A percentile compares a stretch with the other conserved stretches of the same genome.
Evolutionary conservation across 2,797 vertebrate genomes (phyloP).

Genomic region (Glyptemys insculpta): DNA sequence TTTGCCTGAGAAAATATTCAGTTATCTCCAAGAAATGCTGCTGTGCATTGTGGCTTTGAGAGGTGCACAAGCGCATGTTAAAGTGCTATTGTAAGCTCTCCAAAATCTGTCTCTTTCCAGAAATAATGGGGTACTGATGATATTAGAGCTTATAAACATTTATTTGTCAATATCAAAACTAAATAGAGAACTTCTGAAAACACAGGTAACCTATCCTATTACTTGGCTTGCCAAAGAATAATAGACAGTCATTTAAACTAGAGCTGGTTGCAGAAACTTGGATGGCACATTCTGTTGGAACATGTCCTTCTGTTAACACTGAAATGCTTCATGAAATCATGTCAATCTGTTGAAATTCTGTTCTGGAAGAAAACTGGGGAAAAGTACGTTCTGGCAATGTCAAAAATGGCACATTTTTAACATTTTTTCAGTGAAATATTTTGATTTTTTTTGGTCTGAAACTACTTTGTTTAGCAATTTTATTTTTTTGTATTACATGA

Average conservation of each 20-base stretch:
- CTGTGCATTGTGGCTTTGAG: background rate
- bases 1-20: constrained; percentile 34
- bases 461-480: too few species aligned
- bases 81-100: background rate
- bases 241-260: background rate
- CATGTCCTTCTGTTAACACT: background rate
- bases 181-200: background rate
- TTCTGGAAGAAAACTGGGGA: background rate
- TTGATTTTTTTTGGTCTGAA: too few species aligned
- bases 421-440: too few species aligned
- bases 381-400: too few species aligned
- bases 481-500: too few species aligned
- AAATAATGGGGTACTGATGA: background rate
- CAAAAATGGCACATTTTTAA: too few species aligned
- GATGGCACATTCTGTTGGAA: background rate
- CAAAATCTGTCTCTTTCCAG: background rate
- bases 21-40: background rate
- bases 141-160: background rate
- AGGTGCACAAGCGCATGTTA: background rate
- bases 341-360: background rate
- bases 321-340: background rate
- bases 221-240: background rate
- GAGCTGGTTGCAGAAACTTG: background rate
- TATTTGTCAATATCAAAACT: background rate
- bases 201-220: background rate